Conservation (phyloP, 2,888 invertebrate genomes). For the Limnephilus auricula region DNA sequence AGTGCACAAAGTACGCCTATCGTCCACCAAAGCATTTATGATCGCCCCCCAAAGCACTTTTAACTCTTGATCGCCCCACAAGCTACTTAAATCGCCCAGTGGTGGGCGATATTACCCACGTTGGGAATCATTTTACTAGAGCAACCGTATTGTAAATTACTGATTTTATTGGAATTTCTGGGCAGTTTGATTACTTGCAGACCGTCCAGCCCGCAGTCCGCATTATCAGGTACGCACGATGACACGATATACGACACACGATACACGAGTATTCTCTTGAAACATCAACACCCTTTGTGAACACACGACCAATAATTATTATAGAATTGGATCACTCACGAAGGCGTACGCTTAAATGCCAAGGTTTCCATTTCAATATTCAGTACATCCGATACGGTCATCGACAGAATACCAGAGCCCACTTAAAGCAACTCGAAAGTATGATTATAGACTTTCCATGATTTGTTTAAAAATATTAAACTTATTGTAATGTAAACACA, state of each 20-base stretch:
- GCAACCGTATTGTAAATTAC: too few species aligned
- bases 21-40: too few species aligned
- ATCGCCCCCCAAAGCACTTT: too few species aligned
- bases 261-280: background rate
- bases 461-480: background rate
- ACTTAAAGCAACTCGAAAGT: background rate
- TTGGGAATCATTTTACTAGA: too few species aligned
- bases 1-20: too few species aligned
- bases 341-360: slow-evolving; percentile 34
- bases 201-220: background rate
- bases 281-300: background rate
- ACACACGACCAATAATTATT: background rate
- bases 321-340: slow-evolving; percentile 14
- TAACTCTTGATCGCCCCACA: too few species aligned
- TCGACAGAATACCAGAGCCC: background rate
- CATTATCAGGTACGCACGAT: background rate
- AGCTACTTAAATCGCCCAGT: too few species aligned
- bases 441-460: background rate
- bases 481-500: background rate
- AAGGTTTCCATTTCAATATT: slow-evolving; percentile 34
- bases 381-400: slow-evolving; percentile 25
- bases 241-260: background rate
- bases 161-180: too few species aligned
- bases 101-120: too few species aligned
- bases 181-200: background rate